Evolutionary conservation across 2,888 invertebrate genomes (phyloP), one percentile per base, ranked within the genome.

Genomic region (Laspeyria flexula): DNA sequence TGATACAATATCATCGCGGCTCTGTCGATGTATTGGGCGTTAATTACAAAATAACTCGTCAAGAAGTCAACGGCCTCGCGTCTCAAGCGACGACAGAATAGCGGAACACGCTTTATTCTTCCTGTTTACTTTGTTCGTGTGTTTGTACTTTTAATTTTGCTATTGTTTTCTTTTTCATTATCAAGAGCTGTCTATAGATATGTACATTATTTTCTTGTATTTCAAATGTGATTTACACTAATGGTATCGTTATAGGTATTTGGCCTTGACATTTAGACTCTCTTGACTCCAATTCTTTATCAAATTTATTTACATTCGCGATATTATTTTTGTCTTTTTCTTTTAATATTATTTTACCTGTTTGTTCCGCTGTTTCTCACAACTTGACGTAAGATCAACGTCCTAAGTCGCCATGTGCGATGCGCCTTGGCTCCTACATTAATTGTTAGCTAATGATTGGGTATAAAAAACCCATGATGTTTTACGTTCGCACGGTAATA

Each of bases 381-480:
- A 46, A 53, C 70, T 73, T 65, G 51, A 31, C 50, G 55, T 48
- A 52, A 67, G 68, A 78, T 71, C 75, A 75, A 75, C 46, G 74
- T 71, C 72, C 76, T 68, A 60, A 72, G 74, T 71, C 66, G 50
- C 73, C 67, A 71, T 73, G 65, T 71, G 73, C 74, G 76, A 67
- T 73, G 71, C 71, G 69, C 71, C 65, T 59, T 67, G 65, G 64
- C 64, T 70, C 64, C 69, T 74, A 69, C 74, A 77, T 80, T 85
- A 86, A 86, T 86, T 86, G 83, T 83, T 75, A 71, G 73, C 76
- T 84, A 85, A 86, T 86, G 83, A 83, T 82, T 71, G 71, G 60
- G 40, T 62, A 75, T 68, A 85, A 85, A 85, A 85, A 84, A 74
- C 60, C 25, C 13, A 52, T 56, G 56, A 69, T 67, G 64, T 60